Evolutionary conservation across 1,140 invertebrate genomes (phyloP).

Genomic region (Drosophila sechellia): DNA sequence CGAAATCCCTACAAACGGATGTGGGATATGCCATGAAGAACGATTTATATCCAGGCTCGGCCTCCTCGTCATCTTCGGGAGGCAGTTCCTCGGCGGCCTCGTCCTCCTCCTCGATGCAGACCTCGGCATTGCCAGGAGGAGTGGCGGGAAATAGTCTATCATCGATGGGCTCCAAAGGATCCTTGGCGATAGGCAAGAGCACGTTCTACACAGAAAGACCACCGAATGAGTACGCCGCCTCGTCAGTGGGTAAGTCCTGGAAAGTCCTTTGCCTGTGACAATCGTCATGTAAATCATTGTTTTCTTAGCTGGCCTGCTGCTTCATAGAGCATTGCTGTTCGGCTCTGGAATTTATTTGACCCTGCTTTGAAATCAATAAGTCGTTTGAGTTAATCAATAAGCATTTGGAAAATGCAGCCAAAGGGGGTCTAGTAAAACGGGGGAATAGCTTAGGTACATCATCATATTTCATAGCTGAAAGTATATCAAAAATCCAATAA

Average conservation of each 20-base stretch:
- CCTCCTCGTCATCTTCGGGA: conserved; percentile 53
- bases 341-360: conserved; percentile 46
- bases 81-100: conserved; percentile 59
- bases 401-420: conserved; percentile 80
- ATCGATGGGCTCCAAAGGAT: conserved; percentile 72
- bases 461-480: conserved; percentile 60
- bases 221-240: conserved; percentile 77
- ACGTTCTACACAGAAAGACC: conserved; percentile 84
- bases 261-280: background rate
- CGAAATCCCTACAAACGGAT: conserved; percentile 80
- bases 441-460: conserved; percentile 57
- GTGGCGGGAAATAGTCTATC: conserved; percentile 68
- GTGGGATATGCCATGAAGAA: conserved; percentile 75
- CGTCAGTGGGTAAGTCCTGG: conserved; percentile 62
- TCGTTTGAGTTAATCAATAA: conserved; percentile 47
- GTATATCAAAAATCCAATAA: conserved; percentile 40
- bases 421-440: conserved; percentile 56
- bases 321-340: conserved; percentile 31
- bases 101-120: conserved; percentile 75
- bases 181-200: conserved; percentile 83
- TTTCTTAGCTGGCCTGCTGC: conserved; percentile 35
- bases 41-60: conserved; percentile 70
- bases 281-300: conserved; percentile 14
- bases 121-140: conserved; percentile 57
- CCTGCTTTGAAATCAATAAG: conserved; percentile 73